Evolutionary conservation across 1,140 invertebrate genomes (phyloP), one percentile per base, ranked within the genome.

Genomic region (Holotrichia oblita): DNA sequence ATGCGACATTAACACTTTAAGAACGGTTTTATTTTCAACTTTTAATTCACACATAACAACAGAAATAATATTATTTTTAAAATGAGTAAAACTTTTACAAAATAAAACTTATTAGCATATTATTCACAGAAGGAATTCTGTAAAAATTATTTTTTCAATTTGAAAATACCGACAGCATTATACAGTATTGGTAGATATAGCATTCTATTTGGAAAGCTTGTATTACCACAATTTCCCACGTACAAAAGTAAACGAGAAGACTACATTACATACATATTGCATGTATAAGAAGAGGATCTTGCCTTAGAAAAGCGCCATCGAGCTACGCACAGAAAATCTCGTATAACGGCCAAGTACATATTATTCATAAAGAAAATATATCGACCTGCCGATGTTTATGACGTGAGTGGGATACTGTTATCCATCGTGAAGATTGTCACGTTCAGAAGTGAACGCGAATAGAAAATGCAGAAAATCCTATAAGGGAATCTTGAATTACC

Each of bases 401-500:
- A 48, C 12, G 64, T 69, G 64, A 69, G 27, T 69, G 64, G 64
- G 64, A 22, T 69, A 24, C 64, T 27, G 64, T 69, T 69, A 69
- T 69, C 64, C 27, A 69, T 22, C 64, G 64, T 17, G 64, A 34
- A 69, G 64, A 69, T 69, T 48, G 44, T 48, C 44, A 48, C 44
- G 44, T 48, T 48, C 44, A n/a, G 9, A n/a, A 10, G 9, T 12
- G 10, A 6, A 48, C 42, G 73, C n/a, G 41, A 41, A 14, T 22
- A 76, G 22, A 42, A 76, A 42, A 76, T 76, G 8, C 20, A 55
- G 73, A 74, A 76, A 42, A 42, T 76, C 74, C 74, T 48, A 22
- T 76, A 76, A 76, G 42, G 74, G 74, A 76, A 76, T 76, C 74
- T 76, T 76, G 74, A 76, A 76, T 76, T 76, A 76, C 74, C 41